Evolutionary conservation across 1,140 invertebrate genomes (phyloP).

Genomic region (Triops longicaudatus): DNA sequence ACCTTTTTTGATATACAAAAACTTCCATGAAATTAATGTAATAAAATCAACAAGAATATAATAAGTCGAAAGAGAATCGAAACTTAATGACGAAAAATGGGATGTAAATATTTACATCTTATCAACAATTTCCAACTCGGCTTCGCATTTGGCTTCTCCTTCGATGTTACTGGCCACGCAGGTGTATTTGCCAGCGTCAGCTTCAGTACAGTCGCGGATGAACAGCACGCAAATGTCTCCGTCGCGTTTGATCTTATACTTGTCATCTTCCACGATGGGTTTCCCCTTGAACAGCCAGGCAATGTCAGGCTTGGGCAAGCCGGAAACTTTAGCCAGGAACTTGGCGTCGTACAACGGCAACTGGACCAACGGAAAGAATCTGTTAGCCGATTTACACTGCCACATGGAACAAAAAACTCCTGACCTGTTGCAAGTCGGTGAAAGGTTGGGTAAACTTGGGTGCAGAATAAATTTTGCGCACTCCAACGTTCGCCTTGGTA

Average conservation of each 20-base stretch:
- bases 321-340: slow-evolving; percentile 68
- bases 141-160: slow-evolving; percentile 65
- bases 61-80: neutral
- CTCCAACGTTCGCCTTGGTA: slow-evolving; percentile 56
- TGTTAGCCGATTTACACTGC: neutral
- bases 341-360: slow-evolving; percentile 66
- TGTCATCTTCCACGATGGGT: slow-evolving; percentile 55
- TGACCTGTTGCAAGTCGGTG: slow-evolving; percentile 70
- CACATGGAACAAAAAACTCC: neutral
- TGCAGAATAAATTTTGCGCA: slow-evolving; percentile 68
- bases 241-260: slow-evolving; percentile 67
- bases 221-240: slow-evolving; percentile 68
- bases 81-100: slow-evolving; percentile 16
- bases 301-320: slow-evolving; percentile 77
- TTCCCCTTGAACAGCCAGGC: slow-evolving; percentile 72
- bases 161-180: slow-evolving; percentile 70
- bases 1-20: neutral
- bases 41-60: neutral
- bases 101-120: slow-evolving; percentile 57
- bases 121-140: slow-evolving; percentile 63
- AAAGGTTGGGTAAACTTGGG: slow-evolving; percentile 75
- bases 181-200: slow-evolving; percentile 64
- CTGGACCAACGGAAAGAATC: slow-evolving; percentile 37
- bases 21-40: neutral
- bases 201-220: slow-evolving; percentile 54